Evolutionary conservation across 2,888 invertebrate genomes (phyloP).

Genomic region (Agrypnus murinus): DNA sequence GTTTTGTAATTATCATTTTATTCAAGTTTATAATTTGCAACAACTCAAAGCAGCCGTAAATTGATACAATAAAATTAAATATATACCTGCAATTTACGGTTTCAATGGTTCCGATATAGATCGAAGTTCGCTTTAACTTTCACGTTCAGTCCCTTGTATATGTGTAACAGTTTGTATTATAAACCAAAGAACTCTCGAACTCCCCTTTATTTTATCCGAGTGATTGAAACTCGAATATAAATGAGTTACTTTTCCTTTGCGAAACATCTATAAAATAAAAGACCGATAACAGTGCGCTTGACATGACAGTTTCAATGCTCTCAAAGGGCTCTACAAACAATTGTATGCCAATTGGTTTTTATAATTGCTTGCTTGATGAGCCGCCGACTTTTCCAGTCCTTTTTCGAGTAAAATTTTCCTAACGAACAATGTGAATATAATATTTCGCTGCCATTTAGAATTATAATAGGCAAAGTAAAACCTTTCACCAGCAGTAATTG

Average conservation of each 20-base stretch:
- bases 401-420: slow-evolving; percentile 25
- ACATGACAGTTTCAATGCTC: slow-evolving; percentile 42
- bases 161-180: neutral
- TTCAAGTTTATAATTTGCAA: too few relatives aligned
- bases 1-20: too few relatives aligned
- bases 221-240: slow-evolving; percentile 42
- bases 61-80: too few relatives aligned
- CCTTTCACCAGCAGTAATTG: slow-evolving; percentile 34
- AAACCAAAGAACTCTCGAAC: neutral
- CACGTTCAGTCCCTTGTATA: too few relatives aligned
- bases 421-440: slow-evolving; percentile 29
- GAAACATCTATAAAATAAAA: slow-evolving; percentile 39
- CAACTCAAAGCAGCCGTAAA: too few relatives aligned
- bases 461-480: slow-evolving; percentile 27
- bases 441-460: slow-evolving; percentile 24
- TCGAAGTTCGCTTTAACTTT: too few relatives aligned
- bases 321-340: slow-evolving; percentile 47
- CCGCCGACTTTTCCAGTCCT: slow-evolving; percentile 37
- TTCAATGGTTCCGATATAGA: too few relatives aligned
- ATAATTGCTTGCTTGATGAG: slow-evolving; percentile 54
- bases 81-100: too few relatives aligned
- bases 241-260: slow-evolving; percentile 38
- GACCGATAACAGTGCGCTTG: slow-evolving; percentile 40
- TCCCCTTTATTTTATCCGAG: slow-evolving; percentile 35
- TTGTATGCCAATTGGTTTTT: slow-evolving; percentile 53